phyloP scores from a whole-genome alignment of 2,888 invertebrate genomes.

The Monoplex corrugatus region DNA sequence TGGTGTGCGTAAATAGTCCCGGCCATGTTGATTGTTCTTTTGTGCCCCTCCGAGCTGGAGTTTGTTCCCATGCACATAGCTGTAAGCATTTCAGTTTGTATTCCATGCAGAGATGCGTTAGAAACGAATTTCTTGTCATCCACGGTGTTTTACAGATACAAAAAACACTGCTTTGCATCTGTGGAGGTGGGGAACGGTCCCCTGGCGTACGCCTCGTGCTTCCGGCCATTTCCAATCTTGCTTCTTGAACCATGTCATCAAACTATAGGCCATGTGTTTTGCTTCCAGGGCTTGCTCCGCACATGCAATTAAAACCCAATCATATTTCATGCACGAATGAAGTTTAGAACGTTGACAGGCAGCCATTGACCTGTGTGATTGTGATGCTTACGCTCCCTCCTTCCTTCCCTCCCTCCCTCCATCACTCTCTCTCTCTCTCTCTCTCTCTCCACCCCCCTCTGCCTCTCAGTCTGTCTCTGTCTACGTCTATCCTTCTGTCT shows the following conservation, averaged over 20 bases:
- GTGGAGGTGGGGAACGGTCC: not conserved
- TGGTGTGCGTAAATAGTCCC: constrained; percentile 41
- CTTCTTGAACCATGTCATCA: not conserved
- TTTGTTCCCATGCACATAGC: constrained; percentile 33
- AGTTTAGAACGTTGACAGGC: too few species aligned
- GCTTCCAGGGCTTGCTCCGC: too few species aligned
- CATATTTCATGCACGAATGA: too few species aligned
- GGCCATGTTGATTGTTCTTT: constrained; percentile 24
- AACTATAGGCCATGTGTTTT: too few species aligned
- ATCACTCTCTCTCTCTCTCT: constrained; percentile 19
- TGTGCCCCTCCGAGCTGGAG: not conserved
- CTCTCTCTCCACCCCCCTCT: constrained; percentile 24
- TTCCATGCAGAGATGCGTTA: constrained; percentile 15
- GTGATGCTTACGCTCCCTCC: too few species aligned
- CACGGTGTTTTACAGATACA: too few species aligned
- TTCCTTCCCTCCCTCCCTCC: too few species aligned
- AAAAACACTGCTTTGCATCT: not conserved
- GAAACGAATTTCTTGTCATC: not conserved
- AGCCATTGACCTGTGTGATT: too few species aligned
- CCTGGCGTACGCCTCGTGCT: not conserved
- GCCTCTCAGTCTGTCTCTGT: not conserved
- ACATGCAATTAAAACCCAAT: too few species aligned
- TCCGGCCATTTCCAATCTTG: not conserved
- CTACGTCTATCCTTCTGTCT: not conserved
- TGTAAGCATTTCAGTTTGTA: constrained; percentile 33